Evolutionary conservation across 2,113 vertebrate species (phyloP).

Genomic region (Syrrhaptes paradoxus): DNA sequence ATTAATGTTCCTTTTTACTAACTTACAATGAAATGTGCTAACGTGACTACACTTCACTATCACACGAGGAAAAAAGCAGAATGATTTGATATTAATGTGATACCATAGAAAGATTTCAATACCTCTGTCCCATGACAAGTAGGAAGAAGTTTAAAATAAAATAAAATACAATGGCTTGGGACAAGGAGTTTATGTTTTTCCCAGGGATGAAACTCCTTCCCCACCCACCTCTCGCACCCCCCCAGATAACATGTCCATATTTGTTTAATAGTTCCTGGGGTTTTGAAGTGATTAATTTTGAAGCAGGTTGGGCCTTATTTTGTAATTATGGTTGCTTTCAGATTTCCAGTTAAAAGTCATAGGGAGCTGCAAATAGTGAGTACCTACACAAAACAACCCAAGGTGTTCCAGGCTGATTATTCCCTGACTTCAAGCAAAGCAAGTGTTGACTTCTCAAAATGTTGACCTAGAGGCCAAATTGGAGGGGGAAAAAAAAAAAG

Average conservation of each 20-base stretch:
- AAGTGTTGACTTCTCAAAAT: neutral
- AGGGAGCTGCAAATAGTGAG: neutral
- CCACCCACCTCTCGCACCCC: too few relatives aligned
- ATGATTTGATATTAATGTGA: conserved; percentile 51
- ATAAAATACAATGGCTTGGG: neutral
- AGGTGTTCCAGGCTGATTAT: neutral
- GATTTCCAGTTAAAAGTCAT: neutral
- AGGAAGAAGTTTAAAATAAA: conserved; percentile 15
- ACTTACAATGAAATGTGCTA: conserved; percentile 76
- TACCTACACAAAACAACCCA: neutral
- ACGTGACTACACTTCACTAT: conserved; percentile 46
- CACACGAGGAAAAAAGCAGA: conserved; percentile 7
- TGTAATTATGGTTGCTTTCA: neutral
- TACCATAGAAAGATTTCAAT: conserved; percentile 46
- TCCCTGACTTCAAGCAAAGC: neutral
- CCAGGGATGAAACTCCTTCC: neutral
- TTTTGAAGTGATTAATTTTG: neutral
- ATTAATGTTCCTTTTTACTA: conserved; percentile 71
- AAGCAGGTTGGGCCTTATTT: neutral
- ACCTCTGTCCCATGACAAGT: neutral
- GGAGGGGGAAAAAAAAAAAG: neutral
- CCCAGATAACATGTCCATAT: neutral
- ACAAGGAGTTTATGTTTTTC: neutral
- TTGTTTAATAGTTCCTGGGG: neutral
- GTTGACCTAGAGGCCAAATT: neutral